Base-by-base conservation (phyloP, 2,888 invertebrate genomes). In the Aphodius granarius region DNA sequence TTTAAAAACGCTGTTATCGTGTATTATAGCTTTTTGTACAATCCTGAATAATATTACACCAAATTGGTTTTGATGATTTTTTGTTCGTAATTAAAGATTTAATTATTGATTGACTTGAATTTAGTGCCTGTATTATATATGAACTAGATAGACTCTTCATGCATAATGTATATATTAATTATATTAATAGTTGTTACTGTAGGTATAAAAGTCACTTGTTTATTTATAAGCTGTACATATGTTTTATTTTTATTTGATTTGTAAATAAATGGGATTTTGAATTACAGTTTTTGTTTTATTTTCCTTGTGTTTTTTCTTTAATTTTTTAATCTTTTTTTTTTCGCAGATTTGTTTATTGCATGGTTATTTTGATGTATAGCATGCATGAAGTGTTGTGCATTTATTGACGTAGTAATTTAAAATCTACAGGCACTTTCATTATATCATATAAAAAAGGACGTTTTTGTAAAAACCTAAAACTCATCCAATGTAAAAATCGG, bases 221-320 rank as follows among this genome's bases (percentile, higher is more conserved):
- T 78, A 78, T 77, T 75, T 76, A 77, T 84, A 84, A 81, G 82
- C 83, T 83, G 84, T 86, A 85, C 80, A 84, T 84, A 85, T 83
- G 80, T 80, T 78, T 80, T 82, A 83, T 84, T 83, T 85, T 82
- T 85, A 84, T 84, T 86, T 85, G 82, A 84, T 84, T 84, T 85
- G 82, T 81, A 84, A 86, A 86, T 85, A 87, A 86, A 87, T 21
- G 83, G 86, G 86, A 86, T 83, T 83, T 85, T 79, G 85, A 73
- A 75, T 78, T 79, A 77, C 76, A 84, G 84, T 84, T 81, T 84
- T 83, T 83, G 83, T 82, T 82, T 82, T 82, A 82, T 80, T 84
- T 84, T 84, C 83, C 82, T 80, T 80, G 84, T 82, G 73, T 77
- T 81, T 81, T 82, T 78, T 78, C 73, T 81, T 75, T 76, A 77